A percentile compares a stretch with the other conserved stretches of the same genome.
These are phyloP conservation scores for Ichneumoninae sp. DNA, from an alignment of 2,888 invertebrate genomes.

Conservation along the genomic window DNA sequence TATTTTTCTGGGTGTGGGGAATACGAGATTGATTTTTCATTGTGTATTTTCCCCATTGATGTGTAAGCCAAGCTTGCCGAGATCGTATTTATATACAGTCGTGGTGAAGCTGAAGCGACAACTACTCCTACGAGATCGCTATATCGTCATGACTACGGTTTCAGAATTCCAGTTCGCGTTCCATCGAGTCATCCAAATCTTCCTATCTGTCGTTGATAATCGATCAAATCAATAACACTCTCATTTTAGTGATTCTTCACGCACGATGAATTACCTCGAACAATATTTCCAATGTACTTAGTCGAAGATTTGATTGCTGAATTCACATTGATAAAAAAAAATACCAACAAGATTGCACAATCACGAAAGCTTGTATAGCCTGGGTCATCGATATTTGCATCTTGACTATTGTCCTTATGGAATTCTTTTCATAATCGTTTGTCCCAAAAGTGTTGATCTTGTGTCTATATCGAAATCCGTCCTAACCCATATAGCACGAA, in stretches of 20 bases:
- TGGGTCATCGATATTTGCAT: not conserved
- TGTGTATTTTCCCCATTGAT: not conserved
- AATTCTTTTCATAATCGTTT: conserved; percentile 20
- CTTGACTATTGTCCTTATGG: not conserved
- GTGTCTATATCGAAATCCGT: not conserved
- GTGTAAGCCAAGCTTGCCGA: conserved; percentile 9
- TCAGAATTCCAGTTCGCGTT: not conserved
- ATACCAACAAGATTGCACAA: not conserved
- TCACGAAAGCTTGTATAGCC: conserved; percentile 8
- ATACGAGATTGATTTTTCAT: conserved; percentile 7
- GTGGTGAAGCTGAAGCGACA: conserved; percentile 54
- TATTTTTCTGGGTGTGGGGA: not conserved
- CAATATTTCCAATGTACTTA: not conserved
- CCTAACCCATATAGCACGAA: too few species aligned
- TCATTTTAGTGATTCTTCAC: conserved; percentile 1
- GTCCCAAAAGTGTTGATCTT: not conserved
- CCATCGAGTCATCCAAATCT: not conserved
- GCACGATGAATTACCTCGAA: conserved; percentile 2
- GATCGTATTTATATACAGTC: conserved; percentile 63
- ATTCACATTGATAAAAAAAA: not conserved
- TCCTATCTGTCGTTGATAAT: not conserved
- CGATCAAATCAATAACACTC: not conserved
- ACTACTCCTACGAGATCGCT: conserved; percentile 32
- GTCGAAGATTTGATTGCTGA: not conserved
- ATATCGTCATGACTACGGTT: conserved; percentile 19